These are phyloP conservation scores for Agrochola macilenta DNA, from an alignment of 2,888 invertebrate genomes.

Conservation along the genomic window DNA sequence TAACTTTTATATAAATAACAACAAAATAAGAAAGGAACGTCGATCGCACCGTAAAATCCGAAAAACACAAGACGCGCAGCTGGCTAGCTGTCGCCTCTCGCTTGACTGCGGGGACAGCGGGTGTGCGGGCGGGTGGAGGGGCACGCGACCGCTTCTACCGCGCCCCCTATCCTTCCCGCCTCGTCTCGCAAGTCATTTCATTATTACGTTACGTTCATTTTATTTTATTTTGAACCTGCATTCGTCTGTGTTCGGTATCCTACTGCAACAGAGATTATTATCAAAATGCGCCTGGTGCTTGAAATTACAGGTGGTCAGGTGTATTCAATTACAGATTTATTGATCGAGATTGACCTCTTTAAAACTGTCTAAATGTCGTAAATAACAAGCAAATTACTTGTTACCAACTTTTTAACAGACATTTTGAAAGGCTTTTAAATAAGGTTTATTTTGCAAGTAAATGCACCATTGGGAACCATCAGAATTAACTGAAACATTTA, in stretches of 20 bases:
- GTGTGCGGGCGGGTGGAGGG: constrained; percentile 74
- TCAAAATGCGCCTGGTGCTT: constrained; percentile 36
- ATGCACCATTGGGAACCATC: not conserved
- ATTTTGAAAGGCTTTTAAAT: not conserved
- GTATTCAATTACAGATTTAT: constrained; percentile 36
- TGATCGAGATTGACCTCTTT: constrained; percentile 25
- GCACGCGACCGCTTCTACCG: constrained; percentile 76
- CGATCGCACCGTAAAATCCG: constrained; percentile 87
- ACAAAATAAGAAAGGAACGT: constrained; percentile 85
- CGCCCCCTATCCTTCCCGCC: constrained; percentile 84
- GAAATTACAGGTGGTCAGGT: constrained; percentile 21
- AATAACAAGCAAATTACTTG: constrained; percentile 8
- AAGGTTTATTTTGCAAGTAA: not conserved
- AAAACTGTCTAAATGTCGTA: constrained; percentile 17
- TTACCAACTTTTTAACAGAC: not conserved
- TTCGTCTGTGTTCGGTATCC: constrained; percentile 64
- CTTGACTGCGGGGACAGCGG: constrained; percentile 82
- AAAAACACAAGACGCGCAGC: constrained; percentile 90
- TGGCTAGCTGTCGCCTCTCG: constrained; percentile 86
- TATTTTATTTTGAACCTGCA: constrained; percentile 80
- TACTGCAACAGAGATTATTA: constrained; percentile 56
- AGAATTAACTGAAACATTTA: not conserved
- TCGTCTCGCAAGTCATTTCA: constrained; percentile 86
- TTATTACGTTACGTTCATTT: constrained; percentile 83
- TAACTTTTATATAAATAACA: constrained; percentile 78